Percentiles rank a stretch among this genome's conserved stretches.
Conservation (phyloP, 2,888 invertebrate genomes). For the Ernsta delagoae region DNA sequence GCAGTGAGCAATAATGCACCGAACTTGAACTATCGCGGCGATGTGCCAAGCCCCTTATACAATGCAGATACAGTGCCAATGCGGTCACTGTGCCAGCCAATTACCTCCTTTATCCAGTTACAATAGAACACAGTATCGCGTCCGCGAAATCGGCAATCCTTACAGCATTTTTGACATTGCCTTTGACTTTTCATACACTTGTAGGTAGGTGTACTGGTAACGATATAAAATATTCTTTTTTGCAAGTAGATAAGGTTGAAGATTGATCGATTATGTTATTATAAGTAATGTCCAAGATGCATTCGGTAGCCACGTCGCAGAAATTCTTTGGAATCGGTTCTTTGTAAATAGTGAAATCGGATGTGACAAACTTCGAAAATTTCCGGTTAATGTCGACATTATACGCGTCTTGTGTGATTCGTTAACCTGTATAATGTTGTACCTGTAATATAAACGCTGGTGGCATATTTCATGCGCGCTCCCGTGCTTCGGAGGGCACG, state of each 20-base stretch:
- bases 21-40: slow-evolving; percentile 39
- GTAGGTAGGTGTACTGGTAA: too few species aligned
- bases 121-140: not conserved
- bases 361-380: not conserved
- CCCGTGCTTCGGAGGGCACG: too few species aligned
- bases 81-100: not conserved
- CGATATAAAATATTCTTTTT: not conserved
- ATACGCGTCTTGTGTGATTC: not conserved
- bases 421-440: not conserved
- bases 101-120: not conserved
- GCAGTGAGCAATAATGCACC: slow-evolving; percentile 36
- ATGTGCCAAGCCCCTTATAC: slow-evolving; percentile 27
- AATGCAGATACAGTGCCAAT: slow-evolving; percentile 4
- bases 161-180: not conserved
- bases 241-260: not conserved
- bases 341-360: not conserved
- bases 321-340: not conserved
- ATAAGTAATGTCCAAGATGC: not conserved
- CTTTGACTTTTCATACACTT: too few species aligned
- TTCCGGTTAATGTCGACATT: not conserved
- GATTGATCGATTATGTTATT: not conserved
- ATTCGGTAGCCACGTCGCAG: not conserved
- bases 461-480: too few species aligned
- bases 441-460: too few species aligned
- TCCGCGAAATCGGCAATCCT: not conserved